Evolutionary conservation across 92 coral and sea anemone genomes (phyloP), one percentile per base, ranked within the genome.

Genomic region (Porites evermanni): DNA sequence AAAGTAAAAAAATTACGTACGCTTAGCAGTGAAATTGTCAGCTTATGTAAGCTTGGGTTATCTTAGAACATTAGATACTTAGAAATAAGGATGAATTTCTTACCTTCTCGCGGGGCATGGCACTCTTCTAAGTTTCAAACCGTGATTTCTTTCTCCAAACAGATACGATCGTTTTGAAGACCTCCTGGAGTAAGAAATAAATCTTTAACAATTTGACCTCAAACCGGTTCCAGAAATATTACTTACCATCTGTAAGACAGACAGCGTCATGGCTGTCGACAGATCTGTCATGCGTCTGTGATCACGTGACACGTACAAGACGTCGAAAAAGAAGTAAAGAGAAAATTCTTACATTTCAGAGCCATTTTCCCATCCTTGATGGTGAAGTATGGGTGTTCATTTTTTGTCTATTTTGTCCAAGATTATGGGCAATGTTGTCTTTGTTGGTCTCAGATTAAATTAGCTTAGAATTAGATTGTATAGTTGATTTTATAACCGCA

Each of bases 81-180:
- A 38, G 10, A 56, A 54, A 19, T 12, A 20, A 19, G 12, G 23
- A 74, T 19, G 47, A 66, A 12, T 18, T 64, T 13, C 74, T 79
- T 67, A 79, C 84, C 84, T 79, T 63, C 2, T 52, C 32, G 53
- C 12, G 75, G 18, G 75, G 32, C 84, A 79, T 79, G 23, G 13
- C 73, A 24, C 38, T 4, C 26, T 50, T 19, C 24, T 2, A 6
- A 12, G 26, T 44, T 24, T 67, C 11, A 18, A n/a, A 18, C 14
- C 52, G 58, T n/a, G 26, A 53, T 8, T 11, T 72, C 75, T 53
- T 32, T 29, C 67, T 11, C 44, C 58, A 38, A 71, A 63, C 81
- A 77, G 44, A 17, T 75, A 38, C 2, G 47, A 38, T 38, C 18
- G 13, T 16, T 20, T 12, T 53, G 32, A 12, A 74, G 21, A n/a